These are phyloP conservation scores for Plectrocnemia conspersa DNA, from an alignment of 1,140 invertebrate genomes.

Conservation along the genomic window DNA sequence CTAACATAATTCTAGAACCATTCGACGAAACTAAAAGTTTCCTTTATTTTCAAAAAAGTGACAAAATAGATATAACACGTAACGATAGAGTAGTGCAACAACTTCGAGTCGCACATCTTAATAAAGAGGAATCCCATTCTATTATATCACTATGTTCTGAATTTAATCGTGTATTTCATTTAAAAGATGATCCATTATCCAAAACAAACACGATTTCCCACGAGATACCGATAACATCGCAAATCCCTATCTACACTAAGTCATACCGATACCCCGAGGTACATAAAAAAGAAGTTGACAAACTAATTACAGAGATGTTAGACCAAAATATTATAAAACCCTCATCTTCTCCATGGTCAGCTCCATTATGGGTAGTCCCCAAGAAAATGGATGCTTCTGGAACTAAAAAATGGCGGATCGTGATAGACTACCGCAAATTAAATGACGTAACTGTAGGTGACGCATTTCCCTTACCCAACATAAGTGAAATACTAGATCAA, in stretches of 20 bases:
- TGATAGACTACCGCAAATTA: slow-evolving; percentile 41
- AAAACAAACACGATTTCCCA: slow-evolving; percentile 36
- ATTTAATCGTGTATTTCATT: slow-evolving; percentile 34
- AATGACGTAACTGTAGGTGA: slow-evolving; percentile 40
- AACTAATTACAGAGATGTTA: slow-evolving; percentile 33
- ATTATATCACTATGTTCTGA: slow-evolving; percentile 10
- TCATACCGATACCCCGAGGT: slow-evolving; percentile 39
- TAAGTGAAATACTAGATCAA: slow-evolving; percentile 47
- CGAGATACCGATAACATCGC: slow-evolving; percentile 16
- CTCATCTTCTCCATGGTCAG: slow-evolving; percentile 20
- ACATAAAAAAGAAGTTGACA: slow-evolving; percentile 36
- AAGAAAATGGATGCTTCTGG: slow-evolving; percentile 38
- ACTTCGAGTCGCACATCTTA: not conserved
- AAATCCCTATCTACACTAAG: slow-evolving; percentile 34
- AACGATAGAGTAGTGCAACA: too few species aligned
- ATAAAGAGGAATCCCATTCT: slow-evolving; percentile 16
- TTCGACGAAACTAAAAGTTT: too few species aligned
- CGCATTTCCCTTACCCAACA: slow-evolving; percentile 50
- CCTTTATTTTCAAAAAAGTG: too few species aligned
- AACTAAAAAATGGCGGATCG: slow-evolving; percentile 39
- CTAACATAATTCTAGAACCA: too few species aligned
- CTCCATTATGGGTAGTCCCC: slow-evolving; percentile 36
- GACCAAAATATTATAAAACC: slow-evolving; percentile 27
- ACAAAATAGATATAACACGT: too few species aligned
- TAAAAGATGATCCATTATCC: slow-evolving; percentile 29